Evolutionary conservation across 2,888 invertebrate species (phyloP), one percentile per base, ranked within the genome.

Genomic region (Amphipoea oculea): DNA sequence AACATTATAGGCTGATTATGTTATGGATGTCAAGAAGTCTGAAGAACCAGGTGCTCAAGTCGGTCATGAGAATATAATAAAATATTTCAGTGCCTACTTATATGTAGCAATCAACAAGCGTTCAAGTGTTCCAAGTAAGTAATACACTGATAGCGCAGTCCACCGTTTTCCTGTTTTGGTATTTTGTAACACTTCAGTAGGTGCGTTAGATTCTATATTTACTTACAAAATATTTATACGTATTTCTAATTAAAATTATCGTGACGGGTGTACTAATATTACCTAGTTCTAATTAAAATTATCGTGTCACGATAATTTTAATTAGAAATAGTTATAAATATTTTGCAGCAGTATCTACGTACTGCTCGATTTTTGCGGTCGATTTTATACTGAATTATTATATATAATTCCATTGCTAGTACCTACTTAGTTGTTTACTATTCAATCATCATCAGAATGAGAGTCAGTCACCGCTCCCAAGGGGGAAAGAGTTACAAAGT

Each of bases 81-180:
- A 73, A 51, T 60, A 51, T 67, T 54, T 54, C 14, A 62, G 40
- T 65, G 69, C 7, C 20, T 11, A 83, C 48, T 77, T 62, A 45
- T 42, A 66, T 66, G 3, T 36, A 51, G 1, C 42, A 67, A 36
- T 69, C 51, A 83, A 40, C 57, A 36, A 54, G 5, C 54, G n/a
- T 17, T 69, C 54, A 60, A 73, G 81, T 85, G 69, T 80, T 85
- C 72, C 60, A 45, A 12, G 72, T 69, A 73, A 51, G 72, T 65
- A 69, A 68, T n/a, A 6, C 17, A 20, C 17, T 42, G 68, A 54
- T 63, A 79, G 6, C 6, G 14, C 17, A 17, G 36, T 69, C 60
- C 36, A 60, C 11, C 3, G 60, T 70, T 85, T 80, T 85, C 82
- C 82, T 82, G 82, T 73, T 82, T 71, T 54, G 4, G 4, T 36